Evolutionary conservation across 2,113 vertebrate genomes (phyloP).

Genomic region (Aix galericulata): DNA sequence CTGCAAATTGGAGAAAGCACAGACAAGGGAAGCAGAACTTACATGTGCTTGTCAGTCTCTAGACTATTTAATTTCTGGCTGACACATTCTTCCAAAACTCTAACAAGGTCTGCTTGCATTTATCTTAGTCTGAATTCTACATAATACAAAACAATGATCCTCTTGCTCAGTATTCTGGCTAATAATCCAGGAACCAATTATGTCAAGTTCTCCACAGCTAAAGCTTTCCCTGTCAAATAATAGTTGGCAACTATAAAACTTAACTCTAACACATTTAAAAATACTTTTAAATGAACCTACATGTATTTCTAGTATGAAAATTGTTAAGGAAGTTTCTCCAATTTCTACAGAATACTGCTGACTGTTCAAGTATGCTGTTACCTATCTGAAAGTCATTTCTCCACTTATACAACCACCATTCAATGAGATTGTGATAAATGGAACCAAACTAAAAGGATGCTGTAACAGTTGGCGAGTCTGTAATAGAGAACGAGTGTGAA

Average conservation of each 20-base stretch:
- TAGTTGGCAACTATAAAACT: not conserved
- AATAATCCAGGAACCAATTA: conserved; percentile 17
- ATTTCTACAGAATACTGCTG: not conserved
- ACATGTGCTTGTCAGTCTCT: not conserved
- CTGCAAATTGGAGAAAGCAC: not conserved
- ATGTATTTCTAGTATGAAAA: not conserved
- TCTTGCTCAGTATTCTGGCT: not conserved
- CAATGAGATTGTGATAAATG: conserved; percentile 16
- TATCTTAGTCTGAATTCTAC: not conserved
- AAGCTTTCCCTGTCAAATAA: not conserved
- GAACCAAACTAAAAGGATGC: not conserved
- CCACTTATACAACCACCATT: not conserved
- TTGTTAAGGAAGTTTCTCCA: not conserved
- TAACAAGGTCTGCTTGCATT: conserved; percentile 5
- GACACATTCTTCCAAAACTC: not conserved
- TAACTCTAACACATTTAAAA: conserved; percentile 4
- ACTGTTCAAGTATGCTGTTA: not conserved
- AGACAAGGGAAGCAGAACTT: not conserved
- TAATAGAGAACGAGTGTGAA: conserved; percentile 8
- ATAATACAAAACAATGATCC: conserved; percentile 19
- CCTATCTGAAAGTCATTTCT: not conserved
- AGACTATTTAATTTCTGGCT: not conserved
- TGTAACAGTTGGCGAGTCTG: not conserved
- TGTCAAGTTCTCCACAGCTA: not conserved
- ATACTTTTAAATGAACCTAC: not conserved